Evolutionary conservation across 1,140 invertebrate genomes (phyloP).

Genomic region (Drosophila simulans): DNA sequence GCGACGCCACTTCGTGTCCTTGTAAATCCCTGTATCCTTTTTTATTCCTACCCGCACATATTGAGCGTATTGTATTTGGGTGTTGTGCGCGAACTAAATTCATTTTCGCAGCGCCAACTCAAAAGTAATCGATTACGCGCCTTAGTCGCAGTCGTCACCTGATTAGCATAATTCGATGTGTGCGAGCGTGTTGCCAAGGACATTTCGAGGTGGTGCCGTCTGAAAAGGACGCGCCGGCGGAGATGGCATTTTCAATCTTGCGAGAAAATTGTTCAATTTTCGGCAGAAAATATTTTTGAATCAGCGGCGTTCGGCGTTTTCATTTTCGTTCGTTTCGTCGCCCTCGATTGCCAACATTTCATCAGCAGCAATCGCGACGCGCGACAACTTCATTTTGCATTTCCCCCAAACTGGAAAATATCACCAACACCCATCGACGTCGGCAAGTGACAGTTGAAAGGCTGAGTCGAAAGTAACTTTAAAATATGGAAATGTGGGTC

Average conservation of each 20-base stretch:
- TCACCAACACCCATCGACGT: background rate
- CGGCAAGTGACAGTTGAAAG: slow-evolving; percentile 54
- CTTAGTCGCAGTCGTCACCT: slow-evolving; percentile 40
- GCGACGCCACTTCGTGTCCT: slow-evolving; percentile 25
- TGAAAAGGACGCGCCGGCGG: background rate
- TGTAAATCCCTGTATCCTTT: slow-evolving; percentile 9
- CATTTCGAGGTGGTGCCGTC: slow-evolving; percentile 1
- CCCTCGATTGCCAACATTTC: slow-evolving; percentile 50
- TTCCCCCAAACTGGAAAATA: background rate
- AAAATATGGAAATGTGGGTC: slow-evolving; percentile 39
- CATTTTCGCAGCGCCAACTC: slow-evolving; percentile 33
- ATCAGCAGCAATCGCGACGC: slow-evolving; percentile 55
- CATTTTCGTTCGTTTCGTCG: background rate
- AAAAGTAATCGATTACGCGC: slow-evolving; percentile 62
- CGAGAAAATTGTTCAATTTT: slow-evolving; percentile 61
- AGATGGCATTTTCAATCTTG: slow-evolving; percentile 46
- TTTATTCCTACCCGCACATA: background rate
- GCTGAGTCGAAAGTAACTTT: slow-evolving; percentile 23
- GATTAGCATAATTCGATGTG: slow-evolving; percentile 76
- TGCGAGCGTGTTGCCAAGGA: slow-evolving; percentile 54
- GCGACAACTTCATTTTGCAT: slow-evolving; percentile 69
- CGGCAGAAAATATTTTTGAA: slow-evolving; percentile 55
- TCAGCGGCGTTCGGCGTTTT: slow-evolving; percentile 21
- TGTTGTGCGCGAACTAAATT: slow-evolving; percentile 44
- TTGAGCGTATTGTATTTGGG: background rate